Evolutionary conservation across 2,797 vertebrate species (phyloP), one percentile per base, ranked within the genome.

Genomic region (Ciconia nigra): DNA sequence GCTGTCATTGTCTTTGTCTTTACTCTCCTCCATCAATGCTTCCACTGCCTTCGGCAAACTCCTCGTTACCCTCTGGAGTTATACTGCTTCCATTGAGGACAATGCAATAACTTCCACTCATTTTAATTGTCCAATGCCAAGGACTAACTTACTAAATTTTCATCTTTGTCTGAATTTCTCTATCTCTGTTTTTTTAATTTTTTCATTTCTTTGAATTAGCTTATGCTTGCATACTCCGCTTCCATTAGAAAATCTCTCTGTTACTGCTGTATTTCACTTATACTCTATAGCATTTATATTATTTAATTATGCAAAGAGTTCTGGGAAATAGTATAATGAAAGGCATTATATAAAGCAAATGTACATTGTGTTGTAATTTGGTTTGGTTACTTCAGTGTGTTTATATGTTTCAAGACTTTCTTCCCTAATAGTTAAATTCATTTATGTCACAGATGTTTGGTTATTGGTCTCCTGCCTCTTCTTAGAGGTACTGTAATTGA

Each of bases 401-500:
- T 95, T 93, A 42, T 93, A 76, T 62, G 47, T 84, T 97, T 92
- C 65, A 89, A 89, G 85, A 78, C 7, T 85, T 93, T 87, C 69
- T 94, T 96, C 62, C 72, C 49, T 93, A 94, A 87, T 52, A 93
- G 95, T 72, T 89, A 77, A 96, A 91, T 92, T 97, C 58, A 96
- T 95, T 96, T 96, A 80, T 93, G 67, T 92, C 83, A 79, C 86
- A 94, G 83, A 62, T 88, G 90, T 95, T 94, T 97, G 59, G 59
- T 89, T 96, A 95, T 89, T 94, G 79, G 91, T 96, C 95, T 97
- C 95, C 47, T 90, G 82, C 54, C 90, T 97, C 90, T 90, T 92
- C 82, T 91, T 96, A 96, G 92, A 97, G 89, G 89, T 96, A 92
- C 80, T 73, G 37, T 92, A 96, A 95, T 94, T 96, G 96, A 97